Evolutionary conservation across 2,113 vertebrate species (phyloP).

Genomic region (Phrynosoma blainvillii): DNA sequence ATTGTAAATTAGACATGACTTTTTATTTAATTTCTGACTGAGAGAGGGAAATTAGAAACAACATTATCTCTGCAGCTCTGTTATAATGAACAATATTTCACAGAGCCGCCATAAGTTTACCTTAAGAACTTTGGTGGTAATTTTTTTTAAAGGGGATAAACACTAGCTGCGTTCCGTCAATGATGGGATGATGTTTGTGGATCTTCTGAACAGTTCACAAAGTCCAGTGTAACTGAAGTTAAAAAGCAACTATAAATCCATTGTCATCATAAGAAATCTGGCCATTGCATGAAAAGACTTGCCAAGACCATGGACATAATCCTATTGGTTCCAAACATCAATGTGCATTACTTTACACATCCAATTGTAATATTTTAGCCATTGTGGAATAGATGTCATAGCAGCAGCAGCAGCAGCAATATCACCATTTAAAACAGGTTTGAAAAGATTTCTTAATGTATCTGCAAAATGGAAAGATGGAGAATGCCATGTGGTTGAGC

Average conservation of each 20-base stretch:
- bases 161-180: constrained; percentile 67
- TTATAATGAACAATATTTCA: constrained; percentile 86
- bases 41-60: constrained; percentile 86
- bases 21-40: constrained; percentile 89
- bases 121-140: constrained; percentile 73
- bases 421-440: not conserved
- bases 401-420: not conserved
- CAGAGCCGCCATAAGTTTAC: constrained; percentile 79
- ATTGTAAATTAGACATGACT: constrained; percentile 87
- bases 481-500: not conserved
- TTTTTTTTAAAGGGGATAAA: constrained; percentile 70
- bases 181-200: constrained; percentile 30
- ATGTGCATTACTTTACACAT: too few relatives aligned
- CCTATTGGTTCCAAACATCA: too few relatives aligned
- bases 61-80: constrained; percentile 81
- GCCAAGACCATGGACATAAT: not conserved
- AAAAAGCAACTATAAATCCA: not conserved
- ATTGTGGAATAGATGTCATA: too few relatives aligned
- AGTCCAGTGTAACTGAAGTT: constrained; percentile 47
- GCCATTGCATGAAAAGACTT: not conserved
- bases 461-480: constrained; percentile 7
- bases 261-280: not conserved
- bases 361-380: too few relatives aligned
- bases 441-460: not conserved
- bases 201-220: constrained; percentile 63